These are phyloP conservation scores for Camptogramma bilineatum DNA, from an alignment of 2,888 invertebrate genomes.

Conservation along the genomic window DNA sequence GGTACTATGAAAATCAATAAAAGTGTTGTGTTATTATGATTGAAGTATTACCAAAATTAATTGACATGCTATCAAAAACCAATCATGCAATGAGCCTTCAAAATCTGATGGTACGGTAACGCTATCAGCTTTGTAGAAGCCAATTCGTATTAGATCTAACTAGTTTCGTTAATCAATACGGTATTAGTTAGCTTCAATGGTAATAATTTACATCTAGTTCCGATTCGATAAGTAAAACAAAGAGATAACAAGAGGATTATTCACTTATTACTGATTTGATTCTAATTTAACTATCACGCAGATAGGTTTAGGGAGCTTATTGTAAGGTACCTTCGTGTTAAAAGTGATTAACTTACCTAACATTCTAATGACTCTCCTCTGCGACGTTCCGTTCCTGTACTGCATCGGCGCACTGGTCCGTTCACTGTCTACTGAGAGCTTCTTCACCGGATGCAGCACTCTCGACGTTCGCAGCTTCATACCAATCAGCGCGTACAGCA, in stretches of 20 bases:
- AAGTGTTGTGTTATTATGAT: not conserved
- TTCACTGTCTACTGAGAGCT: constrained; percentile 79
- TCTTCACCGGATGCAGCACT: constrained; percentile 85
- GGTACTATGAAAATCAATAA: not conserved
- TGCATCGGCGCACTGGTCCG: constrained; percentile 67
- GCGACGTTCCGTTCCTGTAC: constrained; percentile 84
- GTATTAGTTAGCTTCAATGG: not conserved
- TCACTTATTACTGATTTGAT: not conserved
- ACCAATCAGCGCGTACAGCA: constrained; percentile 92
- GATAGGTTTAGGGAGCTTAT: no score
- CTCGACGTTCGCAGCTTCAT: constrained; percentile 88
- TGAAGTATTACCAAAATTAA: constrained; percentile 2
- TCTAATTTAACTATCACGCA: not conserved
- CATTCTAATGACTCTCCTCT: constrained; percentile 91
- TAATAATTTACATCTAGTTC: not conserved
- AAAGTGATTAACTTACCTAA: constrained; percentile 85
- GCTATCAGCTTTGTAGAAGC: not conserved
- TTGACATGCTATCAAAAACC: constrained; percentile 15
- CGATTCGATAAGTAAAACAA: not conserved
- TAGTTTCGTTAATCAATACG: not conserved
- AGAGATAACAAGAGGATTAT: not conserved
- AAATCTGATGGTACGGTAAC: constrained; percentile 1
- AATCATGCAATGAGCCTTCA: constrained; percentile 1
- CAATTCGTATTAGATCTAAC: not conserved
- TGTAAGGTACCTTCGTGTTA: not conserved